Conservation (phyloP, 2,888 invertebrate species). For the Choristoneura rosaceana region DNA sequence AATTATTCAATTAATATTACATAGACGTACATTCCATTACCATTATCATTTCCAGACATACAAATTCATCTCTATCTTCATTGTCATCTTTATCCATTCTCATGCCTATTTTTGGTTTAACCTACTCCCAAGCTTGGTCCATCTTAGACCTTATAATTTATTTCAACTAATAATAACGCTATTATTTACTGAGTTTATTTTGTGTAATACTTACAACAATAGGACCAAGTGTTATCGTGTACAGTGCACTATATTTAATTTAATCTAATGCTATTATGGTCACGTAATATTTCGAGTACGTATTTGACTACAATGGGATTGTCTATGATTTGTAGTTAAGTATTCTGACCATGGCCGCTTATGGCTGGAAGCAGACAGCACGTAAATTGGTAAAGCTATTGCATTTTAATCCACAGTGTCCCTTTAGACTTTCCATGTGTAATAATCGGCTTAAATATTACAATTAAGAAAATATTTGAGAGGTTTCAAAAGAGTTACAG, state of each 20-base stretch:
- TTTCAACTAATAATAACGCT: too few relatives aligned
- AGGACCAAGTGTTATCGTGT: slow-evolving; percentile 1
- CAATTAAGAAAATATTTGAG: neutral
- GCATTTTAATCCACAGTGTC: slow-evolving; percentile 47
- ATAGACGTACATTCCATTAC: too few relatives aligned
- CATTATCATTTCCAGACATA: too few relatives aligned
- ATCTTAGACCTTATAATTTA: too few relatives aligned
- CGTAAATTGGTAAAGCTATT: slow-evolving; percentile 38
- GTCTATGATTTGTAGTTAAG: slow-evolving; percentile 25
- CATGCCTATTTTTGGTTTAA: too few relatives aligned
- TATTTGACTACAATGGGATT: slow-evolving; percentile 31
- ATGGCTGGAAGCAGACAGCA: slow-evolving; percentile 33
- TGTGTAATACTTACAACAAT: neutral
- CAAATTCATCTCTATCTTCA: too few relatives aligned
- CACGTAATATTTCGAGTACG: slow-evolving; percentile 28
- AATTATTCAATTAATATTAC: too few relatives aligned
- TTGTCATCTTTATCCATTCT: too few relatives aligned
- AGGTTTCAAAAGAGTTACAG: neutral
- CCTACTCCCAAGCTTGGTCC: too few relatives aligned
- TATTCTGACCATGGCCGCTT: slow-evolving; percentile 41
- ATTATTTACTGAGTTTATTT: neutral
- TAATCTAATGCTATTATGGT: slow-evolving; percentile 21
- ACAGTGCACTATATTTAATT: slow-evolving; percentile 40
- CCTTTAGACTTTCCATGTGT: slow-evolving; percentile 26
- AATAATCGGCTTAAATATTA: slow-evolving; percentile 10